Percentiles rank a stretch among this genome's conserved stretches.
phyloP scores from a whole-genome alignment of 2,113 vertebrate genomes.

The Oncorhynchus nerka region DNA sequence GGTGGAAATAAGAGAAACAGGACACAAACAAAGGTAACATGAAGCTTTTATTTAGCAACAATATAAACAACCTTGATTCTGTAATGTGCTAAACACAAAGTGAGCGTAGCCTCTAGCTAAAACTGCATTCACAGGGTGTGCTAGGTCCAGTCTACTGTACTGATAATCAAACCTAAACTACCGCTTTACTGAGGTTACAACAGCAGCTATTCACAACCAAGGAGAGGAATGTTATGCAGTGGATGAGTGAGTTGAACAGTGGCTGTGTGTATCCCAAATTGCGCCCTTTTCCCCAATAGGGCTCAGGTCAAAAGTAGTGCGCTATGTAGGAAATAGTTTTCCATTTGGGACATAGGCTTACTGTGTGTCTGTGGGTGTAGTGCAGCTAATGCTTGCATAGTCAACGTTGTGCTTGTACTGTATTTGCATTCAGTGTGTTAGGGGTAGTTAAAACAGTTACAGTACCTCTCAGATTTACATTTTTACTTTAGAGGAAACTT shows the following conservation, averaged over 20 bases:
- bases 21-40: conserved; percentile 19
- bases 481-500: conserved; percentile 27
- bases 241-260: conserved; percentile 3
- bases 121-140: conserved; percentile 7
- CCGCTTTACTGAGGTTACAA: background rate
- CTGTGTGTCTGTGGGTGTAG: background rate
- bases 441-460: conserved; percentile 21
- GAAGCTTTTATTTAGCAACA: conserved; percentile 73
- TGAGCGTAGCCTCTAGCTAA: conserved; percentile 2
- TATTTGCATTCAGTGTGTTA: conserved; percentile 37
- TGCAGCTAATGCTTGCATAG: conserved; percentile 62
- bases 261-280: too few species aligned
- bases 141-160: background rate
- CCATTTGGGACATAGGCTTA: background rate
- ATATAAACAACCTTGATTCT: conserved; percentile 59
- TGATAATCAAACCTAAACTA: background rate
- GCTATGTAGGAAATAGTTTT: too few species aligned
- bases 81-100: conserved; percentile 30
- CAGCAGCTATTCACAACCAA: conserved; percentile 37
- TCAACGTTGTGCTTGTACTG: conserved; percentile 39
- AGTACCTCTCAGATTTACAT: conserved; percentile 20
- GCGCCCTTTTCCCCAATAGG: too few species aligned
- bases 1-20: background rate
- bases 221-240: conserved; percentile 24
- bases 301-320: background rate